Percentiles rank a stretch among this genome's conserved stretches.
Evolutionary conservation across 2,113 vertebrate species (phyloP).

Genomic region (Tupaia chinensis): DNA sequence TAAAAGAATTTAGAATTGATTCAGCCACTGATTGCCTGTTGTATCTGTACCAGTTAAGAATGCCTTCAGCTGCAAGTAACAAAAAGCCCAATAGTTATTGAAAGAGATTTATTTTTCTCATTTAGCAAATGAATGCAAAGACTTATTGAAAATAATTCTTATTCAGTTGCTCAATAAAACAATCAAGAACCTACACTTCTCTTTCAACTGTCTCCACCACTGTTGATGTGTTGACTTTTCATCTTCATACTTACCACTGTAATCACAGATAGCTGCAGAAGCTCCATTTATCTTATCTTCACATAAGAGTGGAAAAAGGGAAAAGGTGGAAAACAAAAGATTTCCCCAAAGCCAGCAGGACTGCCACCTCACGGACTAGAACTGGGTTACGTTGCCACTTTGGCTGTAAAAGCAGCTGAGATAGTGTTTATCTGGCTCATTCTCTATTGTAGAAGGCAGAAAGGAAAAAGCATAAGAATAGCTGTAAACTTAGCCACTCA

Average conservation of each 20-base stretch:
- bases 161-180: neutral
- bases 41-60: neutral
- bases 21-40: neutral
- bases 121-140: neutral
- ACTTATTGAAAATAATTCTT: neutral
- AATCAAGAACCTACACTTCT: neutral
- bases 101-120: conserved; percentile 28
- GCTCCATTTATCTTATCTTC: neutral
- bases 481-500: neutral
- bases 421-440: neutral
- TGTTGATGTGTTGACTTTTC: neutral
- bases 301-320: neutral
- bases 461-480: neutral
- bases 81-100: neutral
- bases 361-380: neutral
- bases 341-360: neutral
- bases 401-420: neutral
- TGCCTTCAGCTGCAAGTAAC: neutral
- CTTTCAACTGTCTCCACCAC: neutral
- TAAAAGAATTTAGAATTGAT: neutral
- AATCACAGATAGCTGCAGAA: neutral
- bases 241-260: neutral
- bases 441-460: neutral
- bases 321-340: neutral
- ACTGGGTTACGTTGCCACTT: neutral